Evolutionary conservation across 2,113 vertebrate genomes (phyloP).

Genomic region (Ciconia stormi): DNA sequence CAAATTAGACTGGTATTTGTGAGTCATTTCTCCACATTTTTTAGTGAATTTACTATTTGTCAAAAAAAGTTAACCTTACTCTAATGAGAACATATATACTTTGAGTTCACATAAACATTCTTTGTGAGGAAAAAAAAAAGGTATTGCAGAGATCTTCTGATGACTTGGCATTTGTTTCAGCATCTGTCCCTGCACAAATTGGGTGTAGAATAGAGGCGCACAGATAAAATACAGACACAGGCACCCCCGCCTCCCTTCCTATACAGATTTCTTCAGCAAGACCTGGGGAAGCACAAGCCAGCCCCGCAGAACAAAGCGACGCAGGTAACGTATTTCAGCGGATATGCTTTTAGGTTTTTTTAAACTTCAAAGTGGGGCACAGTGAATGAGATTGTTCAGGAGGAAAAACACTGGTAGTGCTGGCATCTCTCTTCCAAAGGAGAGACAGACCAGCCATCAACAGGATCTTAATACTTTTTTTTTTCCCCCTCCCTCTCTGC

Average conservation of each 20-base stretch:
- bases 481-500: too few relatives aligned
- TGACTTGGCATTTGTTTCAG: neutral
- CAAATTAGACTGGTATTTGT: constrained; percentile 43
- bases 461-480: neutral
- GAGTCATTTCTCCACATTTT: constrained; percentile 41
- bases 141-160: neutral
- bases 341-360: neutral
- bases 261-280: neutral
- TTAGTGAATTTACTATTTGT: constrained; percentile 49
- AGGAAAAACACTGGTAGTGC: neutral
- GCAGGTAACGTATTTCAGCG: neutral
- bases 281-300: neutral
- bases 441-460: neutral
- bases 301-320: accelerated
- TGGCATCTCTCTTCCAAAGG: neutral
- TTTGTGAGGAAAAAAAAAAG: neutral
- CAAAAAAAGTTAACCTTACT: neutral
- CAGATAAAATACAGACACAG: neutral
- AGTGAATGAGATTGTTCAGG: neutral
- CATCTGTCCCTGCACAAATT: neutral
- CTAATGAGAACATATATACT: neutral
- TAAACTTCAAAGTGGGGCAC: accelerated
- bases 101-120: neutral
- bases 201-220: neutral
- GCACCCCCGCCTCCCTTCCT: neutral